Conservation (phyloP, 1,140 invertebrate species). For the Centruroides vittatus region DNA sequence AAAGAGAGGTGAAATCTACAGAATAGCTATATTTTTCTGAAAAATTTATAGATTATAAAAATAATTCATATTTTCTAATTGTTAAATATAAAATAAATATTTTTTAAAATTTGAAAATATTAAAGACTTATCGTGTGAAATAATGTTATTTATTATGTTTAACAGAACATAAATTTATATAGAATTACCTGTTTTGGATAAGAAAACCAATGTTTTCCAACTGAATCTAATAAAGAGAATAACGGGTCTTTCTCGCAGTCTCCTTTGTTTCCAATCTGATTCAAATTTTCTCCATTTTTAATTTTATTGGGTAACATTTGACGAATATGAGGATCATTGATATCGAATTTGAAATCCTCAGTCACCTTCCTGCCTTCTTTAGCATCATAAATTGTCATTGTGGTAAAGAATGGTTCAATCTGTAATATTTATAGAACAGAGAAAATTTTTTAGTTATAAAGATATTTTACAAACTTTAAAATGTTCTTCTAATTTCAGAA, state of each 20-base stretch:
- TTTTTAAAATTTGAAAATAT: too few relatives aligned
- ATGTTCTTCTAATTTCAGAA: too few relatives aligned
- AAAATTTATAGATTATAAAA: too few relatives aligned
- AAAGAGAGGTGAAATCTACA: too few relatives aligned
- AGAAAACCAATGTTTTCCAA: conserved; percentile 48
- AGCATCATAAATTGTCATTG: conserved; percentile 71
- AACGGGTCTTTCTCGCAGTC: conserved; percentile 24
- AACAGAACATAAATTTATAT: too few relatives aligned
- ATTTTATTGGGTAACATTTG: conserved; percentile 36
- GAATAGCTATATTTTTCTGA: too few relatives aligned
- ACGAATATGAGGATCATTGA: conserved; percentile 52
- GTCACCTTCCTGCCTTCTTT: conserved; percentile 69
- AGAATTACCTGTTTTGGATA: conserved; percentile 39
- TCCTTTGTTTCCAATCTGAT: conserved; percentile 22
- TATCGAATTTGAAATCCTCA: conserved; percentile 85
- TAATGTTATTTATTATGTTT: too few relatives aligned
- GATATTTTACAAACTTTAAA: too few relatives aligned
- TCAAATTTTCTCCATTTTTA: conserved; percentile 10
- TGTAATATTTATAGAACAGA: conserved; percentile 20
- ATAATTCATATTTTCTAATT: too few relatives aligned
- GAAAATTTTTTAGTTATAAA: too few relatives aligned
- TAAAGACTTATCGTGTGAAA: too few relatives aligned
- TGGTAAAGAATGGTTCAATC: conserved; percentile 81
- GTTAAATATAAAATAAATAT: too few relatives aligned
- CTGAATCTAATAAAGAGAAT: conserved; percentile 28